phyloP scores from a whole-genome alignment of 2,888 invertebrate species.

The Hirtodrosophila cameraria region DNA sequence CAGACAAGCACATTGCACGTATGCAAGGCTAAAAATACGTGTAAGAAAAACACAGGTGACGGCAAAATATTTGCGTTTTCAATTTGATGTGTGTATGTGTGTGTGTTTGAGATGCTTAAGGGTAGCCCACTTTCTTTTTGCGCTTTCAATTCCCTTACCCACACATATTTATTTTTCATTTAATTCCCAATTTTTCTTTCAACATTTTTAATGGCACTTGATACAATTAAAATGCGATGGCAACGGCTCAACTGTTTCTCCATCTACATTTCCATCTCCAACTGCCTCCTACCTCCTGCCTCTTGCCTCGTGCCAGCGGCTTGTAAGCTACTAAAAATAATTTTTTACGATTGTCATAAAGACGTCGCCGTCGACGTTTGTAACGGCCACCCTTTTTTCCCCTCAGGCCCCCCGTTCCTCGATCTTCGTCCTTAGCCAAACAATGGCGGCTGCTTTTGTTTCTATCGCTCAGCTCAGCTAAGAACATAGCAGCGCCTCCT shows the following conservation, averaged over 20 bases:
- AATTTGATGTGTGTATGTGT: slow-evolving; percentile 38
- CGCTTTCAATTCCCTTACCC: slow-evolving; percentile 1
- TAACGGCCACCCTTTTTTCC: slow-evolving; percentile 4
- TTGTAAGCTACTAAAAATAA: slow-evolving; percentile 76
- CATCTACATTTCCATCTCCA: not conserved
- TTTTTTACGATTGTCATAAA: slow-evolving; percentile 79
- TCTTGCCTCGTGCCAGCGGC: slow-evolving; percentile 43
- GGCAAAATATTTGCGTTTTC: slow-evolving; percentile 62
- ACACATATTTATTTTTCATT: slow-evolving; percentile 69
- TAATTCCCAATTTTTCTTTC: slow-evolving; percentile 71
- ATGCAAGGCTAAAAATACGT: slow-evolving; percentile 38
- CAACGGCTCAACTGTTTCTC: slow-evolving; percentile 37
- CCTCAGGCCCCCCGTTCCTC: not conserved
- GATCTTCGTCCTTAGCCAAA: slow-evolving; percentile 24
- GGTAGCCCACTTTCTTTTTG: not conserved
- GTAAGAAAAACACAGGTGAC: slow-evolving; percentile 52
- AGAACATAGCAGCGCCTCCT: slow-evolving; percentile 39
- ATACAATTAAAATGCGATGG: slow-evolving; percentile 75
- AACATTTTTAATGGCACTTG: slow-evolving; percentile 70
- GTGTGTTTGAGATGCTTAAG: slow-evolving; percentile 31
- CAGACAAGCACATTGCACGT: slow-evolving; percentile 34
- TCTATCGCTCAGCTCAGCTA: slow-evolving; percentile 20
- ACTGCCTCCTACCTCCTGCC: slow-evolving; percentile 6
- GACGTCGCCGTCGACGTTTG: slow-evolving; percentile 59
- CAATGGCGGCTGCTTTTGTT: slow-evolving; percentile 56